Percentiles rank a stretch among this genome's conserved stretches.
phyloP scores from a whole-genome alignment of 2,113 vertebrate species.

The Centropus unirufus region DNA sequence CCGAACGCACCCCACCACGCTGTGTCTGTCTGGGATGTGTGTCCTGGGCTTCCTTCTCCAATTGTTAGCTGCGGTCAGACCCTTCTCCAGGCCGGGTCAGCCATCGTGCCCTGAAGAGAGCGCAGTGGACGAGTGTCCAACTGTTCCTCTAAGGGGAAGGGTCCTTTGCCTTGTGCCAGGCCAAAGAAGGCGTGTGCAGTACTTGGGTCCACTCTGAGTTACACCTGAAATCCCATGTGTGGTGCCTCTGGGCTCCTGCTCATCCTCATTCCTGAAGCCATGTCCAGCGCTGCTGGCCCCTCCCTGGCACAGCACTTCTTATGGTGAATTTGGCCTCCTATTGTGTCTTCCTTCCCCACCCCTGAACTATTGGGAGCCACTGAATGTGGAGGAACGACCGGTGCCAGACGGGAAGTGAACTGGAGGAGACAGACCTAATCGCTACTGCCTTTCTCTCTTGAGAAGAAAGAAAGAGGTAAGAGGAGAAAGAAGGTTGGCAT shows the following conservation, averaged over 20 bases:
- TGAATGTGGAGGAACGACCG: fast-evolving
- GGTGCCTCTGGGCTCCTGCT: neutral
- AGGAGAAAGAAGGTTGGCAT: neutral
- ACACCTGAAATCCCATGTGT: neutral
- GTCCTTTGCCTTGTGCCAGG: neutral
- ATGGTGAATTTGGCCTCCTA: neutral
- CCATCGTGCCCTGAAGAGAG: neutral
- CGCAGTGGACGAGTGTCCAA: neutral
- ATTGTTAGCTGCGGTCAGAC: neutral
- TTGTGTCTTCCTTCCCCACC: neutral
- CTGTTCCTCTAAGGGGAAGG: neutral
- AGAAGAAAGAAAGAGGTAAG: neutral
- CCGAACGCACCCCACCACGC: neutral
- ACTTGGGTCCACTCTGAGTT: neutral
- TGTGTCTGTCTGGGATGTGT: neutral
- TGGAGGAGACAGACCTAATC: neutral
- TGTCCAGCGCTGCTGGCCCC: too few relatives aligned
- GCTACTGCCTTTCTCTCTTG: neutral
- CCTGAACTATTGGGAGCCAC: neutral
- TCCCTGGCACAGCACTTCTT: neutral
- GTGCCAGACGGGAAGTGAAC: neutral
- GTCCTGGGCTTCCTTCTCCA: neutral
- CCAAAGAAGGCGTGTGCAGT: neutral
- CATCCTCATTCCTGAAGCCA: neutral
- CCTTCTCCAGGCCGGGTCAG: neutral